Evolutionary conservation across 1,140 invertebrate species (phyloP).

Genomic region (Goniozus legneri): DNA sequence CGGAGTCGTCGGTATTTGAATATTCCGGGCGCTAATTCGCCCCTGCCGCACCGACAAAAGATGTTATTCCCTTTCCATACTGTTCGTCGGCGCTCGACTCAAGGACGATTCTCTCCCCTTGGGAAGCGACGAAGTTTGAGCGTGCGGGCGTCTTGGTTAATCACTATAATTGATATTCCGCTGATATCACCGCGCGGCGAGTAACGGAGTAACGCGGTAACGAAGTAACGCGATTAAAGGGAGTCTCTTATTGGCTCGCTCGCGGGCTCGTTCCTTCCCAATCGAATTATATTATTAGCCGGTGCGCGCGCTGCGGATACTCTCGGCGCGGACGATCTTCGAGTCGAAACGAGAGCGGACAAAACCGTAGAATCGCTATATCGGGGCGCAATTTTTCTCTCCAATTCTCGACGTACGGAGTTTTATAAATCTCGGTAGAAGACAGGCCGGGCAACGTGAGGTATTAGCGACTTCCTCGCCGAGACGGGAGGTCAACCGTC

Average conservation of each 20-base stretch:
- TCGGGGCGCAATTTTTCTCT: too few relatives aligned
- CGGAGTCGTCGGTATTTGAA: constrained; percentile 29
- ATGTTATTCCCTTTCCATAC: constrained; percentile 35
- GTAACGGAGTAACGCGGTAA: constrained; percentile 49
- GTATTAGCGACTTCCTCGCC: constrained; percentile 29
- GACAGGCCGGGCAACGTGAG: constrained; percentile 21
- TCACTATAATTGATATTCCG: constrained; percentile 58
- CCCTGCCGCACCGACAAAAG: constrained; percentile 43
- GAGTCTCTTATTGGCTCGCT: constrained; percentile 49
- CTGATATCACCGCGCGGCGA: constrained; percentile 51
- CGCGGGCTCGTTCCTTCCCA: constrained; percentile 42
- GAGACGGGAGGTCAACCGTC: constrained; percentile 13
- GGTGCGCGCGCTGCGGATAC: background rate
- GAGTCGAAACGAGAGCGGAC: constrained; percentile 2
- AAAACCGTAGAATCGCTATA: too few relatives aligned
- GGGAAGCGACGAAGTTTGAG: constrained; percentile 37
- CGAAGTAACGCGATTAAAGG: constrained; percentile 52
- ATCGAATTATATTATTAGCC: constrained; percentile 54
- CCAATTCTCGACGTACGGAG: too few relatives aligned
- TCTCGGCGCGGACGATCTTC: constrained; percentile 7
- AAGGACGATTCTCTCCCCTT: constrained; percentile 11
- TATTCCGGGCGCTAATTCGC: constrained; percentile 38
- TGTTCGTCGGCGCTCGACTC: constrained; percentile 16
- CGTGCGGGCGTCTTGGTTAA: constrained; percentile 48
- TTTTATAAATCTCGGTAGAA: too few relatives aligned